A percentile compares a stretch with the other conserved stretches of the same genome.
phyloP scores from a whole-genome alignment of 2,797 vertebrate genomes.

The Pangasius mekongensis region DNA sequence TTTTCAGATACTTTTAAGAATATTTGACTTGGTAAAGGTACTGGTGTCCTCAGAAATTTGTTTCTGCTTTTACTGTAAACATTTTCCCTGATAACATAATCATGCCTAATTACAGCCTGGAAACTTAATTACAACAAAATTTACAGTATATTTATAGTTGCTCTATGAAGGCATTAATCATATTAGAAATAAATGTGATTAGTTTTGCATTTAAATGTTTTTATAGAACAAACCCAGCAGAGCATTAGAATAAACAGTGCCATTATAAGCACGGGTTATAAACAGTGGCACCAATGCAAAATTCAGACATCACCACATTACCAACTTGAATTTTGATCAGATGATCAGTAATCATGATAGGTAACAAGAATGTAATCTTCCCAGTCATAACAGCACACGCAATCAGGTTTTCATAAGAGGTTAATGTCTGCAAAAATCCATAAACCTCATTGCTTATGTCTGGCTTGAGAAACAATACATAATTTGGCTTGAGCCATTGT shows the following conservation, averaged over 20 bases:
- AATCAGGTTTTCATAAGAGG: not conserved
- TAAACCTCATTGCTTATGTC: conserved; percentile 27
- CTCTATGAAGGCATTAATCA: not conserved
- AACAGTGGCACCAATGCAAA: not conserved
- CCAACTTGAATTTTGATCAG: not conserved
- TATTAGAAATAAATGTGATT: not conserved
- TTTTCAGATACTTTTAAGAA: not conserved
- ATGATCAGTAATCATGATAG: not conserved
- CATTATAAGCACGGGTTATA: not conserved
- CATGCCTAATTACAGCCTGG: not conserved
- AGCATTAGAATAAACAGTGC: not conserved
- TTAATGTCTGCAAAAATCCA: conserved; percentile 16
- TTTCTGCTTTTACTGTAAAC: not conserved
- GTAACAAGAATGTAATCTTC: not conserved
- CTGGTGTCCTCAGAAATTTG: not conserved
- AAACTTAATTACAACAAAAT: not conserved
- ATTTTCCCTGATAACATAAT: not conserved
- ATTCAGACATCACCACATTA: not conserved
- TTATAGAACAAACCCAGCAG: not conserved
- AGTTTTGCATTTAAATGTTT: not conserved
- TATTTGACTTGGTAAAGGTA: not conserved
- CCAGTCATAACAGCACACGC: too few relatives aligned
- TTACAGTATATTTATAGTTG: not conserved
- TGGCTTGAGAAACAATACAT: not conserved
- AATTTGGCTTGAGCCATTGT: conserved; percentile 3